Conservation (phyloP, 2,113 vertebrate species). For the Litocranius walleri region DNA sequence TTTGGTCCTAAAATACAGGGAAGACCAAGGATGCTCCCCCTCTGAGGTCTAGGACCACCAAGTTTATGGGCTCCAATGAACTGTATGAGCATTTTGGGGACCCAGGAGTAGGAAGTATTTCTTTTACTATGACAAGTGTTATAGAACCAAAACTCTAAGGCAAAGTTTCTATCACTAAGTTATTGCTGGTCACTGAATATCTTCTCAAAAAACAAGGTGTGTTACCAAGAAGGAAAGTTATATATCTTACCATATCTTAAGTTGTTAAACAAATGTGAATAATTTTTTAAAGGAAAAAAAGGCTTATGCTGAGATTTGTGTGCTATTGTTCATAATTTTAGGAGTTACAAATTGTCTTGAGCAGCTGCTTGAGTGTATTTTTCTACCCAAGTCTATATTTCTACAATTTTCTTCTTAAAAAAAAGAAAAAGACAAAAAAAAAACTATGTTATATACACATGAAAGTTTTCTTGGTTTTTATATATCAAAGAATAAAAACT, state of each 20-base stretch:
- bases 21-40: neutral
- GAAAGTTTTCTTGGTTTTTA: slow-evolving; percentile 78
- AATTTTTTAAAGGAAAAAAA: slow-evolving; percentile 53
- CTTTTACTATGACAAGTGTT: neutral
- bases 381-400: slow-evolving; percentile 78
- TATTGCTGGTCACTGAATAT: slow-evolving; percentile 26
- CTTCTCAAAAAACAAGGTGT: slow-evolving; percentile 8
- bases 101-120: neutral
- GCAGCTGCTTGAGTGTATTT: slow-evolving; percentile 75
- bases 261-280: slow-evolving; percentile 68
- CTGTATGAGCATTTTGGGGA: neutral
- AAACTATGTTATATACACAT: slow-evolving; percentile 71
- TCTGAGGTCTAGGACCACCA: neutral
- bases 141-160: slow-evolving; percentile 13
- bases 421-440: neutral
- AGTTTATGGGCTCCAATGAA: neutral
- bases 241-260: slow-evolving; percentile 23
- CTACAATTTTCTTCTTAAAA: slow-evolving; percentile 66
- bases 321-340: slow-evolving; percentile 61
- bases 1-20: neutral
- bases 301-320: neutral
- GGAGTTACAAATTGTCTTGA: slow-evolving; percentile 62
- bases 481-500: slow-evolving; percentile 80
- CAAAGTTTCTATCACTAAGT: neutral
- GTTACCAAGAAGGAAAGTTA: neutral